These are phyloP conservation scores for Drosophila grimshawi DNA, from an alignment of 1,140 invertebrate species.

Conservation along the genomic window DNA sequence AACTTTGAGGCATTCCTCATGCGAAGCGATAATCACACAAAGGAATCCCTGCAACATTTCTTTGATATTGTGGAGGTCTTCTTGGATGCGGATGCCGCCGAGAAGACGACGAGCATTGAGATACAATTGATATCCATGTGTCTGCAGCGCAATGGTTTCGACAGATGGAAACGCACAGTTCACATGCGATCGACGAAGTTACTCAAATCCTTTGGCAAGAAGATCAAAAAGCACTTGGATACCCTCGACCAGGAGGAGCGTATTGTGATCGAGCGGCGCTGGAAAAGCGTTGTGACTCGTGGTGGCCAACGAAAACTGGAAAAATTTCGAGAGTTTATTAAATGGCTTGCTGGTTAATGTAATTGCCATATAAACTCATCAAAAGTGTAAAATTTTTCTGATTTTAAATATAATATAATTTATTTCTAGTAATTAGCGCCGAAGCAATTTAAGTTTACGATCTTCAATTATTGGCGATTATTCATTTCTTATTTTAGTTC, in stretches of 20 bases:
- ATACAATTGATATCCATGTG: conserved; percentile 60
- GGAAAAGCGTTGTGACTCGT: conserved; percentile 35
- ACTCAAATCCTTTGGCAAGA: conserved; percentile 48
- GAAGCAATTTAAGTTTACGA: no score
- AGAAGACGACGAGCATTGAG: conserved; percentile 50
- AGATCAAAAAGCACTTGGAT: conserved; percentile 43
- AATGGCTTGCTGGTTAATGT: conserved; percentile 53
- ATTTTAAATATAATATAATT: conserved; percentile 22
- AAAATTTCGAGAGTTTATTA: conserved; percentile 58
- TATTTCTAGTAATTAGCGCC: background rate
- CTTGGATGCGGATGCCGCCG: conserved; percentile 54
- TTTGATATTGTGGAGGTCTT: conserved; percentile 51
- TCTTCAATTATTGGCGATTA: no score
- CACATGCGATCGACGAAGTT: conserved; percentile 52
- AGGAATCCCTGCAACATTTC: conserved; percentile 43
- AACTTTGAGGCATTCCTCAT: conserved; percentile 49
- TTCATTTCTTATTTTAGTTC: no score
- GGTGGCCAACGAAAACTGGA: conserved; percentile 49
- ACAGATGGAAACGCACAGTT: conserved; percentile 69
- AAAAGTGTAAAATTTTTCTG: no score
- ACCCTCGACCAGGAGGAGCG: conserved; percentile 60
- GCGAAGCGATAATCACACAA: conserved; percentile 32
- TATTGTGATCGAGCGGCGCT: conserved; percentile 37
- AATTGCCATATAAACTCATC: background rate
- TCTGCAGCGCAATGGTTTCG: conserved; percentile 65